Percentiles rank a stretch among this genome's conserved stretches.
These are phyloP conservation scores for Allenopithecus nigroviridis DNA, from an alignment of 2,797 vertebrate genomes.

Conservation along the genomic window DNA sequence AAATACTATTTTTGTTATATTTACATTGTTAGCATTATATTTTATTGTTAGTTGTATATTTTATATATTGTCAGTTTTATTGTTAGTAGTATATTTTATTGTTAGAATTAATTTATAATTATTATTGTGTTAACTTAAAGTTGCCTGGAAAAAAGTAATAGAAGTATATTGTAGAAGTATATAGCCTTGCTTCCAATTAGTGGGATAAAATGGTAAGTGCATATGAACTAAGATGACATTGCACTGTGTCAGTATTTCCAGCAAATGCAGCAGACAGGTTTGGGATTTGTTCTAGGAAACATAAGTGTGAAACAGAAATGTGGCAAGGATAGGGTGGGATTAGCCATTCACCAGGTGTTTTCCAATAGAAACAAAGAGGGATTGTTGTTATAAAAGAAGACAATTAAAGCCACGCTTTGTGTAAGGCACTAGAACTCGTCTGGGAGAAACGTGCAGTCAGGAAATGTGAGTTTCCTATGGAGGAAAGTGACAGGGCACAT, in stretches of 20 bases:
- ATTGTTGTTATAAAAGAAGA: constrained; percentile 36
- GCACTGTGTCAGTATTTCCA: not conserved
- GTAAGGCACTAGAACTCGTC: not conserved
- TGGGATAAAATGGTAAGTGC: not conserved
- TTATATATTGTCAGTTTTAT: not conserved
- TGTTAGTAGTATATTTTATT: not conserved
- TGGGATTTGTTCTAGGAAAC: constrained; percentile 19
- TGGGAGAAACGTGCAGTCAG: not conserved
- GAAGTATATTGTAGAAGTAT: not conserved
- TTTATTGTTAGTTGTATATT: not conserved
- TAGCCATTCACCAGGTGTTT: constrained; percentile 45
- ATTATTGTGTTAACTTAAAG: not conserved
- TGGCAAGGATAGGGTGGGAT: not conserved
- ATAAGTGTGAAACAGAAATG: not conserved
- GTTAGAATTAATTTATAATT: not conserved
- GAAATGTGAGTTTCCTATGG: not conserved
- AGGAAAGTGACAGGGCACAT: not conserved
- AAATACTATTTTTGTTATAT: not conserved
- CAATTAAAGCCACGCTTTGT: constrained; percentile 3
- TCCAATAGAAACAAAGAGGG: constrained; percentile 40
- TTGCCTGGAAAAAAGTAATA: not conserved
- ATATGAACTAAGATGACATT: not conserved
- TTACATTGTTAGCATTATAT: not conserved
- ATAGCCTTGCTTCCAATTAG: not conserved
- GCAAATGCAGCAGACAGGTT: not conserved